Evolutionary conservation across 2,113 vertebrate species (phyloP).

Genomic region (Rhizomys pruinosus): DNA sequence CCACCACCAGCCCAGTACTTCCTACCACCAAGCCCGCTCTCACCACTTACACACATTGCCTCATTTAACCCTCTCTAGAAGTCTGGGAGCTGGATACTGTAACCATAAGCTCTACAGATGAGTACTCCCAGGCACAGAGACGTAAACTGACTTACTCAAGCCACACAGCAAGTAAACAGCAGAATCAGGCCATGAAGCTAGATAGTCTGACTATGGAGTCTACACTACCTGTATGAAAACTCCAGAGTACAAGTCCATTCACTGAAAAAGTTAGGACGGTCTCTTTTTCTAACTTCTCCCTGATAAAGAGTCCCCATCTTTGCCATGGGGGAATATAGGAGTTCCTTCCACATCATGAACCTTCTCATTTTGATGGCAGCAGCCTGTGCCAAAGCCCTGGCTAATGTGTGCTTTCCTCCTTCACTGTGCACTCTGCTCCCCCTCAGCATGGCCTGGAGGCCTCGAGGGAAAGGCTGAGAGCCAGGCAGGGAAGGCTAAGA

Average conservation of each 20-base stretch:
- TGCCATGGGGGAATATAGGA: not conserved
- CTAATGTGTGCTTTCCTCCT: too few species aligned
- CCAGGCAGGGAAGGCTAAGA: not conserved
- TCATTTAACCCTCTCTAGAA: not conserved
- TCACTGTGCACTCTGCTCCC: not conserved
- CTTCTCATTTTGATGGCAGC: too few species aligned
- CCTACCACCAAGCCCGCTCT: not conserved
- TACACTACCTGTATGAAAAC: constrained; percentile 21
- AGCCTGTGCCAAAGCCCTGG: too few species aligned
- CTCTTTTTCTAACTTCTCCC: constrained; percentile 21
- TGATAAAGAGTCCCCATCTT: not conserved
- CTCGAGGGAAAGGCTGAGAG: not conserved
- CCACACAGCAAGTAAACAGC: not conserved
- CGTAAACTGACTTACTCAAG: constrained; percentile 18
- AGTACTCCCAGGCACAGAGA: constrained; percentile 1
- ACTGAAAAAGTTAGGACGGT: constrained; percentile 22
- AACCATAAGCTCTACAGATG: not conserved
- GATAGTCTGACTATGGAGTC: not conserved
- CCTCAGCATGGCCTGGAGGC: not conserved
- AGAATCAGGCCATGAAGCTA: not conserved
- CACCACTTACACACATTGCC: not conserved
- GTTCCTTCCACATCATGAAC: not conserved
- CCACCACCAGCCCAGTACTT: not conserved
- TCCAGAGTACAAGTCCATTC: constrained; percentile 5
- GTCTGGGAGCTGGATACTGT: not conserved